phyloP scores from a whole-genome alignment of 2,888 invertebrate species.

The Thymelicus sylvestris region DNA sequence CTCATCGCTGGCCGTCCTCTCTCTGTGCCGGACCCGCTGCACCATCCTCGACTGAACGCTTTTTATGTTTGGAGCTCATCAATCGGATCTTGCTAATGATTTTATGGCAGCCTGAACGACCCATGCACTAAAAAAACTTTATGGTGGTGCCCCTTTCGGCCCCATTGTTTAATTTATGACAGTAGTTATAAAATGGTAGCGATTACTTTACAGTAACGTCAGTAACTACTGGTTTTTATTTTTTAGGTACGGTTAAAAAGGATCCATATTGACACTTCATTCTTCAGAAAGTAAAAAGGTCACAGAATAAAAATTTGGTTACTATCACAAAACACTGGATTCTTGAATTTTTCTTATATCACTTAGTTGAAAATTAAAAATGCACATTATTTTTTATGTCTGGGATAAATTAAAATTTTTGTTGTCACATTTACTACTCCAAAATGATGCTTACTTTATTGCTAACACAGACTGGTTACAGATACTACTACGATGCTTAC shows the following conservation, averaged over 20 bases:
- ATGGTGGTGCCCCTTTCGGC: slow-evolving; percentile 79
- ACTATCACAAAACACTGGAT: slow-evolving; percentile 51
- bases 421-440: slow-evolving; percentile 47
- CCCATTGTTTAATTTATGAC: slow-evolving; percentile 72
- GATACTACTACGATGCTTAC: slow-evolving; percentile 26
- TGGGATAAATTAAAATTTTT: slow-evolving; percentile 40
- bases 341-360: slow-evolving; percentile 9
- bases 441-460: slow-evolving; percentile 39
- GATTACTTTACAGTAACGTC: slow-evolving; percentile 56
- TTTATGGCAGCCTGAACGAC: slow-evolving; percentile 69
- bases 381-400: slow-evolving; percentile 5
- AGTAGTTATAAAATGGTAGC: slow-evolving; percentile 65
- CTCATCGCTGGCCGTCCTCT: slow-evolving; percentile 74
- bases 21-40: slow-evolving; percentile 58
- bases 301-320: slow-evolving; percentile 66
- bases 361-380: slow-evolving; percentile 3
- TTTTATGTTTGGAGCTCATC: slow-evolving; percentile 66
- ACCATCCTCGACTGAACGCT: slow-evolving; percentile 71
- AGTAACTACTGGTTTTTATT: slow-evolving; percentile 56
- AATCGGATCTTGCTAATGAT: slow-evolving; percentile 63
- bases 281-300: slow-evolving; percentile 66
- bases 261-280: slow-evolving; percentile 65
- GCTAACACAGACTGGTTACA: slow-evolving; percentile 8
- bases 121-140: slow-evolving; percentile 65
- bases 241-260: slow-evolving; percentile 50